phyloP scores from a whole-genome alignment of 2,888 invertebrate genomes.

The Apocheima hispidaria region DNA sequence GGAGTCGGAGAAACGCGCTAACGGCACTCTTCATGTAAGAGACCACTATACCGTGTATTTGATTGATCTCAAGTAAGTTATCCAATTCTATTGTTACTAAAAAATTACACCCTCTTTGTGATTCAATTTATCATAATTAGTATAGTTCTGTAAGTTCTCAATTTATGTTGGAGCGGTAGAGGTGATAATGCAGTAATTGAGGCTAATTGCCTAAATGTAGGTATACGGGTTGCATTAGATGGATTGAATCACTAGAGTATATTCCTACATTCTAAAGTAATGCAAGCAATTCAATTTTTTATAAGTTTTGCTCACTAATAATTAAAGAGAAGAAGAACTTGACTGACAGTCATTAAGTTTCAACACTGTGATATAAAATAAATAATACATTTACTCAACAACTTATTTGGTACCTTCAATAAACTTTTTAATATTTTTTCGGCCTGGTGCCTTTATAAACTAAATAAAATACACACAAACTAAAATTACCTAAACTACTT shows the following conservation, averaged over 20 bases:
- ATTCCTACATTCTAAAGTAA: too few species aligned
- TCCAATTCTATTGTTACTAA: conserved; percentile 56
- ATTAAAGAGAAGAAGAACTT: too few species aligned
- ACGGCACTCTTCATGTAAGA: conserved; percentile 90
- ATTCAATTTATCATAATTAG: conserved; percentile 50
- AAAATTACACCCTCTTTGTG: conserved; percentile 53
- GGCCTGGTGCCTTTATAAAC: too few species aligned
- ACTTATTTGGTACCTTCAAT: too few species aligned
- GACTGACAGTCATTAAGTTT: too few species aligned
- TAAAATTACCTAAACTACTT: too few species aligned
- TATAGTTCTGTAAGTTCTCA: conserved; percentile 22
- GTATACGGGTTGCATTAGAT: not conserved
- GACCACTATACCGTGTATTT: conserved; percentile 93
- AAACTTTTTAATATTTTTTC: too few species aligned
- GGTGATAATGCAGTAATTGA: conserved; percentile 26
- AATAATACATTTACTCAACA: too few species aligned
- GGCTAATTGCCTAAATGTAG: conserved; percentile 16
- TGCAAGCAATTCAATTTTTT: too few species aligned
- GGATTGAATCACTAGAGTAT: not conserved
- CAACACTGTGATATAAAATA: too few species aligned
- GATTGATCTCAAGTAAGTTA: conserved; percentile 90
- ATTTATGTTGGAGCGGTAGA: conserved; percentile 15
- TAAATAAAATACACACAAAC: too few species aligned
- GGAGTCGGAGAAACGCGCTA: conserved; percentile 92
- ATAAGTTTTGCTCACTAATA: too few species aligned